Conservation (phyloP, 2,113 vertebrate genomes). For the Passer domesticus region DNA sequence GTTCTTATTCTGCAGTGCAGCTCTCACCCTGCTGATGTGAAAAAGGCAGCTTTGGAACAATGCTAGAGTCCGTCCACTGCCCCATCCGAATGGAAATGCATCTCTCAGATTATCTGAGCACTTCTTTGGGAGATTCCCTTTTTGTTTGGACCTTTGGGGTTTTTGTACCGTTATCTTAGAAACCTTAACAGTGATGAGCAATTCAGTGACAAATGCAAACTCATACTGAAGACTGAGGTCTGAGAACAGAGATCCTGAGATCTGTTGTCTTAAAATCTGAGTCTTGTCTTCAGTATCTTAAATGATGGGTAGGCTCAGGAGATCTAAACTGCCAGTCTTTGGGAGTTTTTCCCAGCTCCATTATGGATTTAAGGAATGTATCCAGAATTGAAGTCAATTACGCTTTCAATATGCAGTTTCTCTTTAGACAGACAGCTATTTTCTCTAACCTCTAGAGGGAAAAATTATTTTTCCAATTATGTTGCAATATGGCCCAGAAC, state of each 20-base stretch:
- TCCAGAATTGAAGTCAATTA: not conserved
- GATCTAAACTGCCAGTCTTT: not conserved
- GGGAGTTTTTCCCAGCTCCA: not conserved
- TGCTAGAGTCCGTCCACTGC: not conserved
- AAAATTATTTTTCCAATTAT: slow-evolving; percentile 6
- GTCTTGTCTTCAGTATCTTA: not conserved
- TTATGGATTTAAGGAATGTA: not conserved
- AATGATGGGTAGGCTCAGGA: not conserved
- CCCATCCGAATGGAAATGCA: not conserved
- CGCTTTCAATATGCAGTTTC: not conserved
- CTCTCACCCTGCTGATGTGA: not conserved
- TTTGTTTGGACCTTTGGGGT: not conserved
- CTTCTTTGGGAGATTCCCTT: not conserved
- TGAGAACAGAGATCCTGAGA: not conserved
- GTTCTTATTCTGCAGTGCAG: not conserved
- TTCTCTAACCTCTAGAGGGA: not conserved
- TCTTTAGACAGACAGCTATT: not conserved
- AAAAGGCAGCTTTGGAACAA: not conserved
- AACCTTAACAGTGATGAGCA: not conserved
- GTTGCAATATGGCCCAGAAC: not conserved
- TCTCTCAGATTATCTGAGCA: not conserved
- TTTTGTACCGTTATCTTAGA: not conserved
- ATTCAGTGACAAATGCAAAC: not conserved
- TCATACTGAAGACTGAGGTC: not conserved
- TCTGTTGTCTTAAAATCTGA: not conserved